Evolutionary conservation across 1,140 invertebrate species (phyloP), one percentile per base, ranked within the genome.

Genomic region (Lasaia peninsularis): DNA sequence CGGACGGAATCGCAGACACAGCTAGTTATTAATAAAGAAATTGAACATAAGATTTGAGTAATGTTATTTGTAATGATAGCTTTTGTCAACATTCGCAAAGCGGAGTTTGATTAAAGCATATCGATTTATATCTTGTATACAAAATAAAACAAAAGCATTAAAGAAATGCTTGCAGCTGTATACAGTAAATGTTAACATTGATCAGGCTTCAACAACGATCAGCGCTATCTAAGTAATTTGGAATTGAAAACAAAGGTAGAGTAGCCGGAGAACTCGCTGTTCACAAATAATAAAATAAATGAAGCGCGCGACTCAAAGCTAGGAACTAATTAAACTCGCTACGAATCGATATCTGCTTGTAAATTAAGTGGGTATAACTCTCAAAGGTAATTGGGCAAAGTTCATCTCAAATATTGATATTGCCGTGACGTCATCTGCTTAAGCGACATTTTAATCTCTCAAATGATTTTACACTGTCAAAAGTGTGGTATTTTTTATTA

Each of bases 261-360:
- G 67, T 59, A 67, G 52, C 54, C 37, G 58, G 49, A 65, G 62
- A 58, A 63, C 65, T 56, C 60, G 58, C 56, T 60, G 58, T 62
- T 65, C 52, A 71, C 64, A 74, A 72, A 76, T 81, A 76, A 82
- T 67, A 60, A 71, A 69, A 76, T 78, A 83, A 83, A 81, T 80
- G 74, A 81, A 72, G 67, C 68, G 63, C 65, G 70, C 69, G 65
- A 73, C 73, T 78, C 69, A 68, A 71, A 80, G 58, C 70, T 74
- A 55, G 63, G 69, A 84, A 81, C 80, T 81, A 87, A 87, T 87
- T 87, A 84, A 86, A 81, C 68, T 81, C 69, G 67, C 65, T 67
- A 66, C 73, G 71, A 83, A 86, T 84, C 82, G 80, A 87, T 87
- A 68, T 66, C 70, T 69, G 79, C 78, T 81, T 84, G 78, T 79